phyloP scores from a whole-genome alignment of 2,888 invertebrate genomes.

The Cephonodes hylas region DNA sequence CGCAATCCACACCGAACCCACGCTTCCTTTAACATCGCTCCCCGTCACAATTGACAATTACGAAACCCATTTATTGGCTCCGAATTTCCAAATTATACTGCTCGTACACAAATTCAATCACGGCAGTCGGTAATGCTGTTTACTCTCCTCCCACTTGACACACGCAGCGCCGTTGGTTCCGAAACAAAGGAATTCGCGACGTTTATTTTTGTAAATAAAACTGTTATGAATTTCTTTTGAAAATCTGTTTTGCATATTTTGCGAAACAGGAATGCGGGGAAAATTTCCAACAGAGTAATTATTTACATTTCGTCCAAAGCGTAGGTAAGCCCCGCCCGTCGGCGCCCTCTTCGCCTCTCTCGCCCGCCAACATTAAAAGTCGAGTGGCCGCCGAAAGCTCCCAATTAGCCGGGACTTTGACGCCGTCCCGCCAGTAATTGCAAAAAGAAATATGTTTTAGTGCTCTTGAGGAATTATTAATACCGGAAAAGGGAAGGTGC shows the following conservation, averaged over 20 bases:
- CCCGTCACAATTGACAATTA: neutral
- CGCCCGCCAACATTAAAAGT: conserved; percentile 59
- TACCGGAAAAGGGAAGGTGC: conserved; percentile 38
- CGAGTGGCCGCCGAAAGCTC: conserved; percentile 69
- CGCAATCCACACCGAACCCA: neutral
- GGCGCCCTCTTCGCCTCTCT: conserved; percentile 33
- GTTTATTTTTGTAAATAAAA: conserved; percentile 19
- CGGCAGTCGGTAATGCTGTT: neutral
- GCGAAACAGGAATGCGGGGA: conserved; percentile 39
- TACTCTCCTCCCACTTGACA: neutral
- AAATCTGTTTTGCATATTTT: conserved; percentile 45
- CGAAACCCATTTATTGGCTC: neutral
- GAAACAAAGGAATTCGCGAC: conserved; percentile 11
- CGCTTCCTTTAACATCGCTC: neutral
- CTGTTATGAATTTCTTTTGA: conserved; percentile 34
- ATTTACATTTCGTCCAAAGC: conserved; percentile 50
- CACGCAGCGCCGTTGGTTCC: conserved; percentile 3
- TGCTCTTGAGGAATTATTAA: conserved; percentile 61
- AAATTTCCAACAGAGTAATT: conserved; percentile 49
- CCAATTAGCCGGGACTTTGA: conserved; percentile 76
- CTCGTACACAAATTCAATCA: conserved; percentile 1
- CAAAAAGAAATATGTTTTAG: conserved; percentile 71
- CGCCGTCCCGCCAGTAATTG: conserved; percentile 61
- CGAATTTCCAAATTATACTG: neutral
- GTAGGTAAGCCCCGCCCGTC: conserved; percentile 38